These are phyloP conservation scores for Miltochrista miniata DNA, from an alignment of 2,888 invertebrate genomes.

Conservation along the genomic window DNA sequence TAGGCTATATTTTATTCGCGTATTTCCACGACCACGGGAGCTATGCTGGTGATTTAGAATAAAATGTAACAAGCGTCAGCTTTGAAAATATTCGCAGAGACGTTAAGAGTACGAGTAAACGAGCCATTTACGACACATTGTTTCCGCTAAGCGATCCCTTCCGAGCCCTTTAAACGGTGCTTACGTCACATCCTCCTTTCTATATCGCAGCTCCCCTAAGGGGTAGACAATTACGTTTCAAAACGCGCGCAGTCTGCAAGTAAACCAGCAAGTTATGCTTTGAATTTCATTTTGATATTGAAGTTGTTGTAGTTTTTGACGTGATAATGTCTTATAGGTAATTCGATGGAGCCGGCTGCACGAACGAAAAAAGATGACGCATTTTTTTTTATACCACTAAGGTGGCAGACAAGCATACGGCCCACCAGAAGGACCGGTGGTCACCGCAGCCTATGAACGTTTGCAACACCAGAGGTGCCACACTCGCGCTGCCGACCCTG, in stretches of 20 bases:
- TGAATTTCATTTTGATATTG: too few species aligned
- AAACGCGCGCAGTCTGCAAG: conserved; percentile 15
- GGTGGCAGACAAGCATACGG: too few species aligned
- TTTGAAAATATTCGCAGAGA: conserved; percentile 11
- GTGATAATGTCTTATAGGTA: too few species aligned
- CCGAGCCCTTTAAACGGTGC: conserved; percentile 28
- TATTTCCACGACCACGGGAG: neutral
- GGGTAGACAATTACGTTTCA: conserved; percentile 26
- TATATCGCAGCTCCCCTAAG: conserved; percentile 15
- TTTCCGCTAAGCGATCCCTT: conserved; percentile 31
- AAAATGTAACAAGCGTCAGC: conserved; percentile 15
- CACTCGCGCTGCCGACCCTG: too few species aligned
- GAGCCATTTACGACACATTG: conserved; percentile 26
- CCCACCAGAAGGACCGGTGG: too few species aligned
- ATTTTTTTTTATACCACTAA: too few species aligned
- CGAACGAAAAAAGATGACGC: too few species aligned
- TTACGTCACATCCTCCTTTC: conserved; percentile 33
- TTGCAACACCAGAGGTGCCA: too few species aligned
- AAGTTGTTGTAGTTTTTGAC: too few species aligned
- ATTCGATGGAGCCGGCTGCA: too few species aligned
- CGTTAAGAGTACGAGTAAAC: conserved; percentile 16
- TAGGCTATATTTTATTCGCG: neutral
- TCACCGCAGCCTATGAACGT: too few species aligned
- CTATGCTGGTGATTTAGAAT: neutral
- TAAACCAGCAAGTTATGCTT: conserved; percentile 9